These are phyloP conservation scores for Crepidodera aurea DNA, from an alignment of 2,888 invertebrate genomes.

Conservation along the genomic window DNA sequence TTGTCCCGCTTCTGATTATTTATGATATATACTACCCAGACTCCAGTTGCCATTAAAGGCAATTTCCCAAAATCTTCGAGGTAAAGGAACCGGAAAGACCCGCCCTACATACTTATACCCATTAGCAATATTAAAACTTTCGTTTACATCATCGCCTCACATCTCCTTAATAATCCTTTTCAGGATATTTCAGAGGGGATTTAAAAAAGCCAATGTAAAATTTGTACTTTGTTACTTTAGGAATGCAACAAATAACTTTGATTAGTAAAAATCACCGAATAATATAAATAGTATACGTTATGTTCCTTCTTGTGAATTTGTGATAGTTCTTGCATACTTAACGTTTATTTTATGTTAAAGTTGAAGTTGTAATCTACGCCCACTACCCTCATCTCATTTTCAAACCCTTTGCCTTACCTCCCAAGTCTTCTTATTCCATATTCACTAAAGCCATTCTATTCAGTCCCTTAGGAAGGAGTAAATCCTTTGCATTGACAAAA, in stretches of 20 bases:
- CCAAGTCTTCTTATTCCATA: slow-evolving; percentile 1
- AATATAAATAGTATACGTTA: no score
- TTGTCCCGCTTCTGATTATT: no score
- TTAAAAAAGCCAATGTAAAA: no score
- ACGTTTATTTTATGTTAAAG: not conserved
- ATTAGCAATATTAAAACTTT: not conserved
- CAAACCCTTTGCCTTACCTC: not conserved
- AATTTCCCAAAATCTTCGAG: not conserved
- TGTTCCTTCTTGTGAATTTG: not conserved
- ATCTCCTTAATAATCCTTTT: not conserved
- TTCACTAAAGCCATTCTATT: not conserved
- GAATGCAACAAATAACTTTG: no score
- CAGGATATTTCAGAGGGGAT: not conserved
- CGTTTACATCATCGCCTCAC: not conserved
- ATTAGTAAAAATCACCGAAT: no score
- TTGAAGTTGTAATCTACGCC: not conserved
- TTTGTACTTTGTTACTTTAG: no score
- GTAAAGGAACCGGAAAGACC: not conserved
- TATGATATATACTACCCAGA: no score
- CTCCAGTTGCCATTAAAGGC: not conserved
- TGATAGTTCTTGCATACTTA: not conserved
- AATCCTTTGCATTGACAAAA: slow-evolving; percentile 37
- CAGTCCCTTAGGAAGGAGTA: slow-evolving; percentile 30
- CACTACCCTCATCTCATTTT: slow-evolving; percentile 4
- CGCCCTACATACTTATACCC: not conserved